These are phyloP conservation scores for Hemichromis elongatus DNA, from an alignment of 2,113 vertebrate species.

Conservation along the genomic window DNA sequence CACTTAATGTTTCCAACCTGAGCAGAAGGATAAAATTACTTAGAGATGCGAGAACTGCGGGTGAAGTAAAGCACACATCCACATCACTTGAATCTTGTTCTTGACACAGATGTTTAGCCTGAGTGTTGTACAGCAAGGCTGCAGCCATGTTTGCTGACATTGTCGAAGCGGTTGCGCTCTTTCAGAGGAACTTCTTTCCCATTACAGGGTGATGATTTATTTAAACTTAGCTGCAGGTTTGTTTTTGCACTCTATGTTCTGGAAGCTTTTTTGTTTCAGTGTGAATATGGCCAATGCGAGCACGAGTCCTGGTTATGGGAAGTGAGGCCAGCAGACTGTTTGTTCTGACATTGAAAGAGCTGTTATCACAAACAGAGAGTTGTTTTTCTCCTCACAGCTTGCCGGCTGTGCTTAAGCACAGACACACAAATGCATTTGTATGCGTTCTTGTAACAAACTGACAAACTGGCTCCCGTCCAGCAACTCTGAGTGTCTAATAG, in stretches of 20 bases:
- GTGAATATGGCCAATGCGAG: slow-evolving; percentile 16
- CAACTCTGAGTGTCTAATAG: slow-evolving; percentile 1
- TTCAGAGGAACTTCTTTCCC: slow-evolving; percentile 1
- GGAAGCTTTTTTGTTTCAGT: slow-evolving; percentile 10
- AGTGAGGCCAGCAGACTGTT: slow-evolving; percentile 21
- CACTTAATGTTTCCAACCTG: background rate
- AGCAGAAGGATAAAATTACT: background rate
- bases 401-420: background rate
- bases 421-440: background rate
- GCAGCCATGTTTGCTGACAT: slow-evolving; percentile 35
- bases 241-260: slow-evolving; percentile 18
- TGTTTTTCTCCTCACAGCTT: slow-evolving; percentile 28
- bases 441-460: background rate
- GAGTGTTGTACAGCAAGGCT: background rate
- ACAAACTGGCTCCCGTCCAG: slow-evolving; percentile 18
- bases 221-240: slow-evolving; percentile 32
- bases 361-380: slow-evolving; percentile 27
- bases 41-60: background rate
- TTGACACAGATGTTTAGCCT: background rate
- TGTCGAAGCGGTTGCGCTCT: background rate
- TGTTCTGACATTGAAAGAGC: slow-evolving; percentile 35
- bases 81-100: background rate
- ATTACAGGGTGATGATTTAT: slow-evolving; percentile 36
- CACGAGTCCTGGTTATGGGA: background rate
- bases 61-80: background rate